Conservation (phyloP, 2,113 vertebrate genomes). For the Leucopsar rothschildi region DNA sequence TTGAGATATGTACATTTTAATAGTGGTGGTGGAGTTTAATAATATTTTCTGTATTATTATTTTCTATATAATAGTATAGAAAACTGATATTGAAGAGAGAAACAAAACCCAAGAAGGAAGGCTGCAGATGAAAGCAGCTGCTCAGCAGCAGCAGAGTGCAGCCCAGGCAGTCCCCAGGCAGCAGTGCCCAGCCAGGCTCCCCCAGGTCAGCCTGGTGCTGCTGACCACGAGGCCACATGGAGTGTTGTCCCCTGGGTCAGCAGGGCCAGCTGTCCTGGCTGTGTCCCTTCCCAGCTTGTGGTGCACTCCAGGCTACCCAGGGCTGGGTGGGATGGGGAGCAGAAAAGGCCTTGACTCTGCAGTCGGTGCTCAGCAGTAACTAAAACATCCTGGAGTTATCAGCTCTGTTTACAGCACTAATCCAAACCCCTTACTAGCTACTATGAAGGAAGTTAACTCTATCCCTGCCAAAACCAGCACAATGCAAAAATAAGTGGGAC, state of each 20-base stretch:
- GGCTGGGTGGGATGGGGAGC: neutral
- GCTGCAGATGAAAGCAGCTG: neutral
- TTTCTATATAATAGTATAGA: neutral
- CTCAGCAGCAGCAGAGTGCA: neutral
- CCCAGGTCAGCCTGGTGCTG: neutral
- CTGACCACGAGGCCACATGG: accelerated
- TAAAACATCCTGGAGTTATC: neutral
- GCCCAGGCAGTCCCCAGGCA: neutral
- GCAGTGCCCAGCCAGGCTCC: neutral
- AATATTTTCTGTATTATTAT: no score
- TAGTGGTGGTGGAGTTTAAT: neutral
- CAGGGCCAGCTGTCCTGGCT: neutral
- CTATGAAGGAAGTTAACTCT: neutral
- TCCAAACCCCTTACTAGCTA: neutral
- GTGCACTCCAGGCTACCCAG: neutral
- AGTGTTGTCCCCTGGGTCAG: neutral
- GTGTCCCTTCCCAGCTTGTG: no score
- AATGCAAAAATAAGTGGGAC: neutral
- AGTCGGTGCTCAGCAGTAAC: neutral
- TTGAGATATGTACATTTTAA: neutral
- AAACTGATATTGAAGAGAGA: neutral
- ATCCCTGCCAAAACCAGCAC: neutral
- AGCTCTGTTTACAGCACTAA: neutral
- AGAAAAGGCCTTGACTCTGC: neutral
- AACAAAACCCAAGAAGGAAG: neutral